Evolutionary conservation across 2,797 vertebrate genomes (phyloP).

Genomic region (Myotis vivesi): DNA sequence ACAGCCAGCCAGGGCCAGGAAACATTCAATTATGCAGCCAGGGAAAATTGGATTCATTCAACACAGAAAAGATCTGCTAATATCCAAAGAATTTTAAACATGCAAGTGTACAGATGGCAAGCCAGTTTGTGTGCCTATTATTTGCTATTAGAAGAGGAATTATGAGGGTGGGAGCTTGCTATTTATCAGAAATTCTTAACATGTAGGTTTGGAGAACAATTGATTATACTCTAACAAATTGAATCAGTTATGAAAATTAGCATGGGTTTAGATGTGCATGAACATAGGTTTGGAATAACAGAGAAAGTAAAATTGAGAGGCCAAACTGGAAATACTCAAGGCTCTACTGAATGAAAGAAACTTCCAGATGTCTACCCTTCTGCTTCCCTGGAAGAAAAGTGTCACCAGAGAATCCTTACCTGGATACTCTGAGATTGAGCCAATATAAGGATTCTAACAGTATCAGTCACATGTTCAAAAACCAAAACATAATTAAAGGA

Average conservation of each 20-base stretch:
- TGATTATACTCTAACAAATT: constrained; percentile 50
- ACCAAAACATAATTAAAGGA: background rate
- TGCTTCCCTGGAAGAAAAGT: background rate
- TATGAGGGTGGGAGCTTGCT: constrained; percentile 19
- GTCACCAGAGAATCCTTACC: background rate
- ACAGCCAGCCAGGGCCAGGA: background rate
- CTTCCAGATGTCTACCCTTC: background rate
- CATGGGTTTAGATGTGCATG: background rate
- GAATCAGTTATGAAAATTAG: constrained; percentile 32
- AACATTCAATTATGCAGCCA: constrained; percentile 47
- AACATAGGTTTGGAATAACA: constrained; percentile 1
- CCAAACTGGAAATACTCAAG: background rate
- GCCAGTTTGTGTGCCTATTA: constrained; percentile 14
- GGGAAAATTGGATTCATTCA: constrained; percentile 42
- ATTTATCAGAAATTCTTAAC: constrained; percentile 58
- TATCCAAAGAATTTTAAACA: constrained; percentile 65
- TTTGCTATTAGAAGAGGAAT: constrained; percentile 49
- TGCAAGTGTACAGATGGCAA: constrained; percentile 65
- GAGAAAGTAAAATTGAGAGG: constrained; percentile 24
- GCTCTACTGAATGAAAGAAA: constrained; percentile 8
- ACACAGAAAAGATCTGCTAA: constrained; percentile 57
- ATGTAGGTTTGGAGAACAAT: background rate
- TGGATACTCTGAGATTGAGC: background rate
- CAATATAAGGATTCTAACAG: background rate
- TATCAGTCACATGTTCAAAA: background rate